phyloP scores from a whole-genome alignment of 2,113 vertebrate species.

The Nannobrachium achirus region DNA sequence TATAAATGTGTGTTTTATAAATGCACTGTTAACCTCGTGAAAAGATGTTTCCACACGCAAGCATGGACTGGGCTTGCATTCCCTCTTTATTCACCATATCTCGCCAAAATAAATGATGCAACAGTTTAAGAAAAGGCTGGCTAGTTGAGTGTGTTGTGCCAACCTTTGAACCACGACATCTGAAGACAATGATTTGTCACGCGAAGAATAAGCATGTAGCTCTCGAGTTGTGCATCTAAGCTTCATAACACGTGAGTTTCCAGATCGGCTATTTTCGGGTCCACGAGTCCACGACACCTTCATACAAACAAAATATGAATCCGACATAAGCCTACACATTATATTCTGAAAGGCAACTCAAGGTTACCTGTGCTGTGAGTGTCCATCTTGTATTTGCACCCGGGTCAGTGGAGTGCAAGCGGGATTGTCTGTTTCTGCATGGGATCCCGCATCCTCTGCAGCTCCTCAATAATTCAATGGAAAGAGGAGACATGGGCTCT shows the following conservation, averaged over 20 bases:
- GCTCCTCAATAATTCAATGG: constrained; percentile 76
- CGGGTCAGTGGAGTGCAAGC: constrained; percentile 38
- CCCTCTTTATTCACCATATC: neutral
- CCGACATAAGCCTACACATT: too few species aligned
- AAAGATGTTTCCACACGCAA: constrained; percentile 11
- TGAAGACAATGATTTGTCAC: constrained; percentile 9
- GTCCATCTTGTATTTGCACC: constrained; percentile 48
- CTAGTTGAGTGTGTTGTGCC: constrained; percentile 9
- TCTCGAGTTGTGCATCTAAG: too few species aligned
- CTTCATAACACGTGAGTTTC: too few species aligned
- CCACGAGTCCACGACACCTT: too few species aligned
- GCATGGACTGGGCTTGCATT: constrained; percentile 4
- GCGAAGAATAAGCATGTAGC: too few species aligned
- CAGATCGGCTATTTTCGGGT: too few species aligned
- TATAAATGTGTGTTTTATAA: too few species aligned
- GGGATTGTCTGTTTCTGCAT: constrained; percentile 50
- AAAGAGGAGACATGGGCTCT: constrained; percentile 70
- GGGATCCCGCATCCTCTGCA: constrained; percentile 61
- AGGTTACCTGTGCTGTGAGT: constrained; percentile 16
- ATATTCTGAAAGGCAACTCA: neutral
- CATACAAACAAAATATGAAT: too few species aligned
- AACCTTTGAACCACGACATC: constrained; percentile 28
- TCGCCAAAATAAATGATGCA: neutral
- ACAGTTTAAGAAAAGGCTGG: neutral
- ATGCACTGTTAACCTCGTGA: neutral